phyloP scores from a whole-genome alignment of 2,113 vertebrate genomes.

The Brienomyrus longianalis region DNA sequence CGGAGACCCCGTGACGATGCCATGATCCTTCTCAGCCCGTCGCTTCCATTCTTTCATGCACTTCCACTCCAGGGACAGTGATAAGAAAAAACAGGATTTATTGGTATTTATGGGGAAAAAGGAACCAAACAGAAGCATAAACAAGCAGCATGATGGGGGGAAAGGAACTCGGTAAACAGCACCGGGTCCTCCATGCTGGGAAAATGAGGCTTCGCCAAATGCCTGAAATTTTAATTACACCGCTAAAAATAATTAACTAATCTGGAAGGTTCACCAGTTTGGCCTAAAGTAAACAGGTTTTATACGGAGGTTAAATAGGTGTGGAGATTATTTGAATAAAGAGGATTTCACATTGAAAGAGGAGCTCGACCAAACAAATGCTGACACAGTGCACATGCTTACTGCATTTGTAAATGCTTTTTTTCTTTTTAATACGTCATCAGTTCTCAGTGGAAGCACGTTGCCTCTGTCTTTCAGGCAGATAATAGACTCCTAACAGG shows the following conservation, averaged over 20 bases:
- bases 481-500: neutral
- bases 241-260: neutral
- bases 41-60: slow-evolving; percentile 1
- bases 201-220: neutral
- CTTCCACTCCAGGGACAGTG: slow-evolving; percentile 2
- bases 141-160: neutral
- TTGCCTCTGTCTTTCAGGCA: neutral
- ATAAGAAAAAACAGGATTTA: slow-evolving; percentile 8
- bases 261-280: neutral
- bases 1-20: neutral
- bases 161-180: neutral
- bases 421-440: neutral
- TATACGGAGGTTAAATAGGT: neutral
- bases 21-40: neutral
- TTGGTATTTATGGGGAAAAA: slow-evolving; percentile 13
- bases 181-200: neutral
- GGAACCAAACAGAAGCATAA: slow-evolving; percentile 1
- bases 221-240: neutral
- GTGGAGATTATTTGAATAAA: neutral
- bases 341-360: neutral
- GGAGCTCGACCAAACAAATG: neutral
- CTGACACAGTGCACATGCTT: neutral
- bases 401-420: neutral
- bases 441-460: neutral
- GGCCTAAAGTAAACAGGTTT: neutral